Evolutionary conservation across 2,113 vertebrate species (phyloP), one percentile per base, ranked within the genome.

Genomic region (Sorex araneus): DNA sequence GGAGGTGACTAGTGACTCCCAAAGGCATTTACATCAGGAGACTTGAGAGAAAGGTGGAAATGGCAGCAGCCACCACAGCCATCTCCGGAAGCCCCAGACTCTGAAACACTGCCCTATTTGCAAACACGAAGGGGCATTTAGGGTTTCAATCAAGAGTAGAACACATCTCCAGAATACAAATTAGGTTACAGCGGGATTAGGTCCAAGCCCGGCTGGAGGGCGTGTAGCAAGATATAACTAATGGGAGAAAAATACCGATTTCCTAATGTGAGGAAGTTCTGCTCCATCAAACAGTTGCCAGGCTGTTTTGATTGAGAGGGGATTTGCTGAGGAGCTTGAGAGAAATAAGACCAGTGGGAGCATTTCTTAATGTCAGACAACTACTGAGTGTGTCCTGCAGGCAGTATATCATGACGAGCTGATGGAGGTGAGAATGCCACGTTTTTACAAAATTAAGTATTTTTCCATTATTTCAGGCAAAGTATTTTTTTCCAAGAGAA

Each of bases 401-500:
- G 40, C 12, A 5, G 3, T 11, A 2, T 60, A 32, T 25, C 70
- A 47, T 45, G 34, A 66, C 80, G 18, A 30, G n/a, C 43, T 73
- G 47, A 45, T 81, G 4, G 32, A 83, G 60, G 21, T 71, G 77
- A 87, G 7, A 89, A 84, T 89, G 89, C 19, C 45, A 87, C 28
- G 36, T 82, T 91, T 92, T 78, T 32, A 86, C 30, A 36, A 86
- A 91, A 86, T n/a, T 57, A 34, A 63, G 91, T 93, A 45, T 83
- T 80, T 94, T 77, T 92, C 47, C 6, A 90, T 0, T 70, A 1
- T 54, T 94, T 90, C 6, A 88, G 75, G 70, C 73, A 92, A 85
- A 27, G 15, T n/a, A 88, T 74, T 93, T 78, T 92, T 45, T 87
- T 60, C 10, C 70, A 0, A 0, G 1, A 90, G 67, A 54, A 80